Evolutionary conservation across 2,888 invertebrate genomes (phyloP), one percentile per base, ranked within the genome.

Genomic region (Drosophila affinis): DNA sequence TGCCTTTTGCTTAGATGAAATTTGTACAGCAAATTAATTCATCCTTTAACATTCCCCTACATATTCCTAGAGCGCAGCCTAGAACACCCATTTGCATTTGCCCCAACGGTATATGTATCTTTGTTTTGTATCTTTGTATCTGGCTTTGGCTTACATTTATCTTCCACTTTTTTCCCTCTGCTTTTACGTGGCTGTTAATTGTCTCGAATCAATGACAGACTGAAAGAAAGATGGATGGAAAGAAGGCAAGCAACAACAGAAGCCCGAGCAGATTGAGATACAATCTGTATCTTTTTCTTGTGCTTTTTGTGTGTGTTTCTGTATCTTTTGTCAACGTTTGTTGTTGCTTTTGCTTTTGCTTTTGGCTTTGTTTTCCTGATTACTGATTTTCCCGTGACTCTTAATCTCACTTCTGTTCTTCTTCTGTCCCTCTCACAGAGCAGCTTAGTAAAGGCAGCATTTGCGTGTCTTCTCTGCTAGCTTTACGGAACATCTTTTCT

Each of bases 111-210:
- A 44, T 34, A 44, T 17, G 48, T 59, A 59, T 69, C 21, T 21
- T 21, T 21, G 3, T 21, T 53, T 67, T 49, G 18, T 39, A 39
- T 39, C 39, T 39, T 39, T 39, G 7, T 7, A 69, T 69, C 59
- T 53, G 29, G 21, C 21, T 21, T 51, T 39, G 39, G 44, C 39
- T 39, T 17, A 18, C 44, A n/a, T 29, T 17, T 29, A 18, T 34
- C 18, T 55, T 32, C 9, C 48, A 44, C 65, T 21, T 7, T 62
- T 65, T 54, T 32, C 49, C 29, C 21, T 55, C 49, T 55, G 29
- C 17, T n/a, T 21, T 53, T 76, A 69, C 63, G 69, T 47, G 49
- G 56, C 52, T 52, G 65, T 71, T 81, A 60, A 81, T 69, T 65
- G 76, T 68, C 60, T 61, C 32, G 29, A 67, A 71, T 78, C 77